Percentiles rank a stretch among this genome's conserved stretches.
phyloP scores from a whole-genome alignment of 2,888 invertebrate genomes.

The Druceiella hillmani region DNA sequence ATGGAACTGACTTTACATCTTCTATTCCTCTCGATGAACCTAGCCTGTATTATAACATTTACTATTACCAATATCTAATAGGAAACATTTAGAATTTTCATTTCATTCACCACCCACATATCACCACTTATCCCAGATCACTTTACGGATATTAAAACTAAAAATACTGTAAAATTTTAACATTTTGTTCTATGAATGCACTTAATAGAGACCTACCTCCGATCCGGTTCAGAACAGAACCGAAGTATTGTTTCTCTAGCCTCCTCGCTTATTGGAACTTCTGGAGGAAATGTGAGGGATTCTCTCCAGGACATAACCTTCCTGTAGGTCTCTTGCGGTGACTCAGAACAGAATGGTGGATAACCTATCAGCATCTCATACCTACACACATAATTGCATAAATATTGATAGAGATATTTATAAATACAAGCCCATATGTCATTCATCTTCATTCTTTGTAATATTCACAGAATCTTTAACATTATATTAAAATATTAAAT shows the following conservation, averaged over 20 bases:
- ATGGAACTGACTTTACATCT: constrained; percentile 87
- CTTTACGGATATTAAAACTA: too few relatives aligned
- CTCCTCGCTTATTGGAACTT: constrained; percentile 98
- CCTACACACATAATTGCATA: constrained; percentile 29
- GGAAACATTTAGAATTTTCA: too few relatives aligned
- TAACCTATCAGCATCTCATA: constrained; percentile 99
- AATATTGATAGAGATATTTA: neutral
- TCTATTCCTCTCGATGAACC: constrained; percentile 89
- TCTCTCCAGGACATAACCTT: constrained; percentile 99
- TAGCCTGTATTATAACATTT: constrained; percentile 47
- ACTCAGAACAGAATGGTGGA: constrained; percentile 99
- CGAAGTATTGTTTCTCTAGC: constrained; percentile 92
- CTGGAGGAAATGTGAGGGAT: constrained; percentile 96
- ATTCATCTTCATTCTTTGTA: neutral
- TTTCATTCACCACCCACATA: too few relatives aligned
- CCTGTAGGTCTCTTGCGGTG: constrained; percentile 92
- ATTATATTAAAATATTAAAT: neutral
- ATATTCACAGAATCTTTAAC: neutral
- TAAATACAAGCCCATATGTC: neutral
- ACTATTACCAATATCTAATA: too few relatives aligned
- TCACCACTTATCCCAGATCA: too few relatives aligned
- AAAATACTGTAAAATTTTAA: too few relatives aligned
- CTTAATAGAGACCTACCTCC: constrained; percentile 54
- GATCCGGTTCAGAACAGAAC: constrained; percentile 96
- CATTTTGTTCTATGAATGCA: too few relatives aligned